Percentiles rank a stretch among this genome's conserved stretches.
These are phyloP conservation scores for Pseudomyrmex sp. DNA, from an alignment of 1,140 invertebrate species.

Conservation along the genomic window DNA sequence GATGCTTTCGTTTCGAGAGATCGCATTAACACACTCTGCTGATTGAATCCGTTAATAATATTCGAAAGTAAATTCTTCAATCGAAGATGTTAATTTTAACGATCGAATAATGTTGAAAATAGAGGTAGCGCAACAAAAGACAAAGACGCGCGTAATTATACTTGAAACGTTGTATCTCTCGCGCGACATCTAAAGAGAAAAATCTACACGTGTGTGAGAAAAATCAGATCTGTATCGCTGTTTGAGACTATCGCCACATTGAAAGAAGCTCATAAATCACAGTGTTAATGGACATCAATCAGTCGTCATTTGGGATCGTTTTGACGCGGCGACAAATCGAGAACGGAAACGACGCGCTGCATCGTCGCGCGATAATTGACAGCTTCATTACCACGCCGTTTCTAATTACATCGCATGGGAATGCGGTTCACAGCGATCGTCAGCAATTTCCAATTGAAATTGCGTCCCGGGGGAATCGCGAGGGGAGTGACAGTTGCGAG, in stretches of 20 bases:
- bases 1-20: slow-evolving; percentile 29
- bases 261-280: slow-evolving; percentile 1
- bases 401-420: slow-evolving; percentile 53
- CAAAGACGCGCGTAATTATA: too few relatives aligned
- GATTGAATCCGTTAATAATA: slow-evolving; percentile 2
- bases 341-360: slow-evolving; percentile 38
- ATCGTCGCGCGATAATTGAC: slow-evolving; percentile 46
- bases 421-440: slow-evolving; percentile 38
- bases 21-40: neutral
- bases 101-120: neutral
- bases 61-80: too few relatives aligned
- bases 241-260: neutral
- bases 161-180: too few relatives aligned
- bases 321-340: slow-evolving; percentile 27
- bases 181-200: too few relatives aligned
- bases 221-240: neutral
- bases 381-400: slow-evolving; percentile 57
- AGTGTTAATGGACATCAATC: slow-evolving; percentile 21
- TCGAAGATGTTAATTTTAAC: neutral
- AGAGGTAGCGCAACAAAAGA: too few relatives aligned
- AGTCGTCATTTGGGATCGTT: slow-evolving; percentile 12
- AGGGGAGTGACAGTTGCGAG: slow-evolving; percentile 30
- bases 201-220: neutral
- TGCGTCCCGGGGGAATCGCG: slow-evolving; percentile 24
- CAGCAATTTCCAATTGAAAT: slow-evolving; percentile 59